These are phyloP conservation scores for Galagoides demidoff DNA, from an alignment of 2,797 vertebrate genomes.

Conservation along the genomic window DNA sequence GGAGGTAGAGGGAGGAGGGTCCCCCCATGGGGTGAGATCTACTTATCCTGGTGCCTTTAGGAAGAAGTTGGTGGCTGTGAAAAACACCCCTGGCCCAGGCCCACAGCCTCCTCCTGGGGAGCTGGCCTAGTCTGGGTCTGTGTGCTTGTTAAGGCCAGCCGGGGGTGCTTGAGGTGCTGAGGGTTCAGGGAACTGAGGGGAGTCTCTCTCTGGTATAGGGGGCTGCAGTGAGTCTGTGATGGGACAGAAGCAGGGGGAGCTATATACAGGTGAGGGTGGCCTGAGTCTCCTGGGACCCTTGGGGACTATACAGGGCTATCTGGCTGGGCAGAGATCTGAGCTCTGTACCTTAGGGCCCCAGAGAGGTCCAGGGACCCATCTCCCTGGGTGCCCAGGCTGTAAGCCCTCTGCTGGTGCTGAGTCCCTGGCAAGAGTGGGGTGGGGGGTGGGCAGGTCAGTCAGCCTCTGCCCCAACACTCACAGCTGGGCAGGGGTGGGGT, in stretches of 20 bases:
- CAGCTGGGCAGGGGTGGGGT: neutral
- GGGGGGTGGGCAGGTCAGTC: neutral
- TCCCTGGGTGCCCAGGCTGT: no score
- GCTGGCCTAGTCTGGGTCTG: no score
- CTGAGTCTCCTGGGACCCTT: neutral
- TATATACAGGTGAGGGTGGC: no score
- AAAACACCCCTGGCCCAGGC: accelerated
- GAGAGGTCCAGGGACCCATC: neutral
- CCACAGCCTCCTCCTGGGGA: neutral
- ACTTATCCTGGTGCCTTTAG: neutral
- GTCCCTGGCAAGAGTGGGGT: neutral
- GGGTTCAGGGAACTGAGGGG: no score
- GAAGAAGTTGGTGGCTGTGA: neutral
- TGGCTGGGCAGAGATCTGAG: neutral
- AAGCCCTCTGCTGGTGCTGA: neutral
- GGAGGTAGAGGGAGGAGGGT: neutral
- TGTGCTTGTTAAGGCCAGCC: neutral
- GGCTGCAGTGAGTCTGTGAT: neutral
- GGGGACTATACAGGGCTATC: neutral
- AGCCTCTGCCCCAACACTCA: neutral
- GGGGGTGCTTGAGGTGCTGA: neutral
- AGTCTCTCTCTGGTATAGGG: neutral
- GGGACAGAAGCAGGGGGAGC: no score
- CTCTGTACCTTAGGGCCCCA: neutral
- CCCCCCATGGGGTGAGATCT: neutral